Evolutionary conservation across 2,888 invertebrate genomes (phyloP).

Genomic region (Serrognathus titanus): DNA sequence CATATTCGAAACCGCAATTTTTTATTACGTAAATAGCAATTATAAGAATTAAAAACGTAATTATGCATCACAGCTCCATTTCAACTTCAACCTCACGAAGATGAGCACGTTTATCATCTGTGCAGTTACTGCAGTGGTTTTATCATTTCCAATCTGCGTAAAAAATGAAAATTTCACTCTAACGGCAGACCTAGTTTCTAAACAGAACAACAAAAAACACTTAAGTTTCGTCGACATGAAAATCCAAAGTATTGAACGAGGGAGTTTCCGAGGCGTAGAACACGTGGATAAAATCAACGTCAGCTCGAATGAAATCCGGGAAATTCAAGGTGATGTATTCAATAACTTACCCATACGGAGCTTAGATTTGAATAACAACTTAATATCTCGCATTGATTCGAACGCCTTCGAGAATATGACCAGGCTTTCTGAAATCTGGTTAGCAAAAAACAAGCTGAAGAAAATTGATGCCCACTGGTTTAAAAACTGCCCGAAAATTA

Average conservation of each 20-base stretch:
- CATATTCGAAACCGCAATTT: no score
- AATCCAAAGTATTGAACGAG: slow-evolving; percentile 31
- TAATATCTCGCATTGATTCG: slow-evolving; percentile 29
- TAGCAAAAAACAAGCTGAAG: slow-evolving; percentile 36
- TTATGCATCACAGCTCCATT: no score
- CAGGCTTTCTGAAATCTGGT: slow-evolving; percentile 26
- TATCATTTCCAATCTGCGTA: no score
- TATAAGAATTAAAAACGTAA: no score
- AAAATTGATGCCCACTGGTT: slow-evolving; percentile 31
- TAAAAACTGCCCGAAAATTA: slow-evolving; percentile 30
- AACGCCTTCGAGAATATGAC: slow-evolving; percentile 36
- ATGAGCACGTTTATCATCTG: no score
- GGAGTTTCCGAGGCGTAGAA: slow-evolving; percentile 28
- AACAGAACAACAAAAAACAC: no score
- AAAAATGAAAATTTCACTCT: no score
- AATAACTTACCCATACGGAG: slow-evolving; percentile 28
- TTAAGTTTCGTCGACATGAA: slow-evolving; percentile 32
- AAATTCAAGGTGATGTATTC: slow-evolving; percentile 32
- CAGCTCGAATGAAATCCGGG: slow-evolving; percentile 30
- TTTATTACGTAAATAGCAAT: no score
- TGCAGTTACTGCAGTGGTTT: no score
- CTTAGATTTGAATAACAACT: slow-evolving; percentile 34
- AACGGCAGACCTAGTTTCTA: no score
- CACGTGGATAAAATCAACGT: slow-evolving; percentile 30
- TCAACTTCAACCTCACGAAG: no score